Evolutionary conservation across 2,797 vertebrate genomes (phyloP).

Genomic region (Pseudocheirus occidentalis): DNA sequence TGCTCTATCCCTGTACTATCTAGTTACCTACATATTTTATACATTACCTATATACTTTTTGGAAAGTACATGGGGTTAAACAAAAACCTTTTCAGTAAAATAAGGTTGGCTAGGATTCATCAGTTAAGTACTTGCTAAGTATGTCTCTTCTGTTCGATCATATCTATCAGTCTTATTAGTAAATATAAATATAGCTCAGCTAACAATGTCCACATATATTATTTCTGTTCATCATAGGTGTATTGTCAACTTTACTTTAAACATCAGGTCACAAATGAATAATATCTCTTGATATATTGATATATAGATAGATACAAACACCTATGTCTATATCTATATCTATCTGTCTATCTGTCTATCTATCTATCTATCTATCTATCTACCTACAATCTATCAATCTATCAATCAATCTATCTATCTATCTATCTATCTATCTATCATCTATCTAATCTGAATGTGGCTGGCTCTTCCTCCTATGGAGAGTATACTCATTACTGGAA

Average conservation of each 20-base stretch:
- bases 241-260: slow-evolving; percentile 3
- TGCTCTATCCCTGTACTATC: not conserved
- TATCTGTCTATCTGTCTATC: too few relatives aligned
- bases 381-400: too few relatives aligned
- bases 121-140: not conserved
- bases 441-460: not conserved
- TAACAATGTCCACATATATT: not conserved
- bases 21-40: not conserved
- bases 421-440: too few relatives aligned
- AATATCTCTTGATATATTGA: slow-evolving; percentile 20
- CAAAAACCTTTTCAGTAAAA: not conserved
- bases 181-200: not conserved
- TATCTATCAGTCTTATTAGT: not conserved
- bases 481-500: not conserved
- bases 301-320: not conserved
- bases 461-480: not conserved
- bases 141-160: not conserved
- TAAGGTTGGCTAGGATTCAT: not conserved
- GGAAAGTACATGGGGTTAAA: not conserved
- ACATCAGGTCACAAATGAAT: slow-evolving; percentile 33
- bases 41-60: not conserved
- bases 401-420: too few relatives aligned
- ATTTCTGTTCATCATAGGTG: not conserved
- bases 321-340: too few relatives aligned
- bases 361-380: too few relatives aligned